Conservation (phyloP, 2,888 invertebrate genomes). For the Ormyrus rosae region DNA sequence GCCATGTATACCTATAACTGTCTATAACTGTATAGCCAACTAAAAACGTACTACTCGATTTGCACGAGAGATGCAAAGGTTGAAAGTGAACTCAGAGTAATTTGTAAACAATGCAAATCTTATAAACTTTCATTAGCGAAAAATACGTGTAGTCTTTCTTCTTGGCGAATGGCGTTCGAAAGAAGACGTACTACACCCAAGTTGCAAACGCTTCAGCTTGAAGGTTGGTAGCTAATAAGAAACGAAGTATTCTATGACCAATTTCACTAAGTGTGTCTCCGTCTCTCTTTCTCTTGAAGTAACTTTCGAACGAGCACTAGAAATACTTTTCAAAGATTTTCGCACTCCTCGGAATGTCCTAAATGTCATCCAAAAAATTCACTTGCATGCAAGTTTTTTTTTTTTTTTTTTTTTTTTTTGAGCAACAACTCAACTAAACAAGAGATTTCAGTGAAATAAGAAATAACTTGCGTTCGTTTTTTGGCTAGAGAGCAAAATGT, state of each 20-base stretch:
- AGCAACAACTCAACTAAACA: background rate
- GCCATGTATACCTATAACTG: slow-evolving; percentile 36
- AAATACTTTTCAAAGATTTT: slow-evolving; percentile 12
- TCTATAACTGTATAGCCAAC: slow-evolving; percentile 42
- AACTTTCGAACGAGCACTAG: slow-evolving; percentile 21
- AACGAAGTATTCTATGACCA: slow-evolving; percentile 32
- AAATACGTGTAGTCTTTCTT: too few species aligned
- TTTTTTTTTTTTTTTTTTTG: too few species aligned
- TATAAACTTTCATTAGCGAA: too few species aligned
- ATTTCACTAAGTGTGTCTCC: slow-evolving; percentile 31
- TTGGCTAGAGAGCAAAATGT: too few species aligned
- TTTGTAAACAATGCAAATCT: background rate
- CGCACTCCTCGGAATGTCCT: slow-evolving; percentile 5
- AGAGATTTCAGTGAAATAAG: too few species aligned
- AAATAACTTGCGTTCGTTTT: too few species aligned
- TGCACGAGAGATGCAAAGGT: background rate
- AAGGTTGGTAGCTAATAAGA: slow-evolving; percentile 19
- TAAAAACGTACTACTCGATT: slow-evolving; percentile 12
- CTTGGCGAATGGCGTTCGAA: background rate
- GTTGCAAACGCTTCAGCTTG: background rate
- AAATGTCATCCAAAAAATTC: slow-evolving; percentile 19
- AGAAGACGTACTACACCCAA: background rate
- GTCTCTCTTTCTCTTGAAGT: slow-evolving; percentile 26
- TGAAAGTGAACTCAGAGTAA: background rate
- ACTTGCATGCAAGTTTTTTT: background rate